Base-by-base conservation (phyloP, 2,113 vertebrate species). In the Picathartes gymnocephalus region DNA sequence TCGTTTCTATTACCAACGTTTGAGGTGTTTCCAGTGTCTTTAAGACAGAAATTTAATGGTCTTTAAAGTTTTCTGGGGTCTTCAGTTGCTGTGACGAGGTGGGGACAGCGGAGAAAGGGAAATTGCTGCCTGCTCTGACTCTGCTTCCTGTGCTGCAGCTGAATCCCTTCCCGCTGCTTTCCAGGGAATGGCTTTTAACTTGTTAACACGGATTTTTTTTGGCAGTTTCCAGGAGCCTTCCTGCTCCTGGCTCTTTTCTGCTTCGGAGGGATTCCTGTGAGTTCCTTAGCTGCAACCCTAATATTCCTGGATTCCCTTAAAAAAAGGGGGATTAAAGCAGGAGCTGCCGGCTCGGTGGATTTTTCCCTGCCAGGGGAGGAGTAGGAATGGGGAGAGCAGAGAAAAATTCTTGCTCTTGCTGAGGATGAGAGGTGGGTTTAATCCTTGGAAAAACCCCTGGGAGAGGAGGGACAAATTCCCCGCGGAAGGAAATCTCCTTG, bases 1-100 rank as follows among this genome's bases (percentile, higher is more conserved):
- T 30, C 0, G 2, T 30, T 54, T 53, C 57, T 35, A 9, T 53
- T 33, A 8, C 22, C 37, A 19, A 0, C 3, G 0, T 42, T 69
- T 27, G 33, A 3, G 23, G 13, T 11, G 23, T 27, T 73, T 53
- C 53, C 7, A 1, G 2, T 19, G 20, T 35, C 64, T 81, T 18
- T 15, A 13, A 33, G 27, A 5, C 85, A 45, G 30, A 78, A 39
- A 71, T 74, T 5, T 19, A 12, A 8, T 9, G 20, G 11, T 48
- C 25, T 53, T 18, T 3, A 10, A 10, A 15, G 2, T 4, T 12
- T 54, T 42, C 28, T 25, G 33, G 40, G n/a, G 7, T 19, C 31
- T 53, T 62, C 12, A 6, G 27, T 42, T 58, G 31, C n/a, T 47
- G 47, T 13, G 24, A 15, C 2, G n/a, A n/a, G n/a, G 4, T 15